Conservation (phyloP, 2,888 invertebrate species). For the Slavum lentiscoides region DNA sequence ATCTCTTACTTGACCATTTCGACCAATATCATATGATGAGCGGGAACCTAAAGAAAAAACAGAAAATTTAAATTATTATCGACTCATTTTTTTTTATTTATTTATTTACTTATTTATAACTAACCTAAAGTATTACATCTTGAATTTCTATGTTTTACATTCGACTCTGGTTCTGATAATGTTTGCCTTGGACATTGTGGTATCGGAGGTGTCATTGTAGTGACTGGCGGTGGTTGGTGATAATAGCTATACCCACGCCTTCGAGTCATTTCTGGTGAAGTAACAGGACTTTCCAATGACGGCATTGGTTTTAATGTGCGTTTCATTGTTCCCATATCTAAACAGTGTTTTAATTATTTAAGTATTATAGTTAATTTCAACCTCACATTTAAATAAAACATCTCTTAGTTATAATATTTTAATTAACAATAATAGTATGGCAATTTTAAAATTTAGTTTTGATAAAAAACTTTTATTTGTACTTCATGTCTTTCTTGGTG, state of each 20-base stretch:
- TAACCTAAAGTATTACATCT: conserved; percentile 31
- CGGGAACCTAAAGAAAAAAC: conserved; percentile 61
- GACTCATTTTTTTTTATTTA: background rate
- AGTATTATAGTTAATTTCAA: background rate
- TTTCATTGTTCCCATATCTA: conserved; percentile 83
- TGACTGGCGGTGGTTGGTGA: conserved; percentile 49
- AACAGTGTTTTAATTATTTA: background rate
- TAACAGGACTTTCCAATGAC: conserved; percentile 84
- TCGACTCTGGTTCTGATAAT: conserved; percentile 62
- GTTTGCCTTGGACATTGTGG: conserved; percentile 59
- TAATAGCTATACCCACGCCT: conserved; percentile 60
- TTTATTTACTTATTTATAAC: background rate
- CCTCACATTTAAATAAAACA: background rate
- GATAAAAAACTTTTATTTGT: no score
- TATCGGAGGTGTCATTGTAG: conserved; percentile 58
- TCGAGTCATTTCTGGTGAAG: conserved; percentile 87
- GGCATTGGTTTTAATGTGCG: conserved; percentile 94
- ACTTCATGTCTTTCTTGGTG: no score
- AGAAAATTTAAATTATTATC: background rate
- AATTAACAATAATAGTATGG: background rate
- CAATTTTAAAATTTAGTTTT: background rate
- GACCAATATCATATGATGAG: conserved; percentile 73
- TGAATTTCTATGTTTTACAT: conserved; percentile 69
- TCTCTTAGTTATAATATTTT: background rate
- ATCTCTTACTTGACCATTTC: conserved; percentile 66